Evolutionary conservation across 2,888 invertebrate species (phyloP), one percentile per base, ranked within the genome.

Genomic region (Thera obeliscata): DNA sequence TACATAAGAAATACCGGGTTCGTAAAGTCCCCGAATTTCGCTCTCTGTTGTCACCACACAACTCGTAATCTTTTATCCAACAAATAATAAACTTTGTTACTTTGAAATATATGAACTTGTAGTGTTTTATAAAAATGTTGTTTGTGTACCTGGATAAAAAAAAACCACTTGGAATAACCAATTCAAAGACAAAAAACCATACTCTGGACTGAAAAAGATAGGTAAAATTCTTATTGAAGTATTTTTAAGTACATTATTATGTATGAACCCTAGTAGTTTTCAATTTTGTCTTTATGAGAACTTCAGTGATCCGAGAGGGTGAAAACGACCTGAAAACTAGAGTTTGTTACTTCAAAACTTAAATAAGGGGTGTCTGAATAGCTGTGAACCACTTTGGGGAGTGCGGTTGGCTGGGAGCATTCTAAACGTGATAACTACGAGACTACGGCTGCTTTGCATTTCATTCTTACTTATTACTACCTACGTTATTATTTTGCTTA

Each of bases 21-120:
- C 56, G 3, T 63, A 43, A 63, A 43, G 54, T 35, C 69, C 36
- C n/a, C 2, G 35, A 4, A 46, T 61, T 58, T 54, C 8, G 55
- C 11, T 73, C 70, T 54, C 48, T 70, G 74, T 72, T 75, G 71
- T 70, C 66, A 72, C 77, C 69, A 48, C 60, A 71, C 63, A 78
- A 77, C 71, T 75, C 73, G 76, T 78, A 79, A 81, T 79, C 78
- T 1, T n/a, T 78, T 76, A 76, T 76, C 72, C 75, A 80, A 78
- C 75, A 81, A 77, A 78, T 77, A 80, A 78, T 75, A 77, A 76
- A 80, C 70, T 80, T 77, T 70, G 69, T 35, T 71, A 75, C 71
- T 79, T 77, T 66, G 73, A 72, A 76, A 76, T 77, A 76, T 72
- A 73, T 75, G 62, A 64, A 46, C 9, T 46, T 71, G 75, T 77